Evolutionary conservation across 1,140 invertebrate species (phyloP).

Genomic region (Aphaenogaster ashmeadi): DNA sequence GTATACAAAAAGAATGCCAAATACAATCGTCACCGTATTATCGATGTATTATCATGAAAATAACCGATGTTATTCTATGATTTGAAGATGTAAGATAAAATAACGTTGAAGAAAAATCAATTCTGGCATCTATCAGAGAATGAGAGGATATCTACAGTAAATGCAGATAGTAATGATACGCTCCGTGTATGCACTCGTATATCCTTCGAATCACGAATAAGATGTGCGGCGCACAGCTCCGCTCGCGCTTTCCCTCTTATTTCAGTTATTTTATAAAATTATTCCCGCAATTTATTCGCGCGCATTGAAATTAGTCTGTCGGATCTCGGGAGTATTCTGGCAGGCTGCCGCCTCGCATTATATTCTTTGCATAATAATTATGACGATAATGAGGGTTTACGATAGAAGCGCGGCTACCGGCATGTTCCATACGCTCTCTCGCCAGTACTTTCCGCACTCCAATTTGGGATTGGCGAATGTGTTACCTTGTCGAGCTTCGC

Average conservation of each 20-base stretch:
- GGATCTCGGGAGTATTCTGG: conserved; percentile 82
- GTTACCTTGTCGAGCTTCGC: conserved; percentile 71
- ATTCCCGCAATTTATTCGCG: conserved; percentile 81
- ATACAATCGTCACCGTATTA: background rate
- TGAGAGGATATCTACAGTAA: background rate
- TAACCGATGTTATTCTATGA: background rate
- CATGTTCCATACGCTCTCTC: conserved; percentile 62
- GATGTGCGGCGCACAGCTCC: background rate
- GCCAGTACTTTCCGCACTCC: conserved; percentile 71
- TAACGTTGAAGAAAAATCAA: background rate
- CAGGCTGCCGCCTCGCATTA: conserved; percentile 82
- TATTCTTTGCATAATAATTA: conserved; percentile 83
- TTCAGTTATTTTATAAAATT: conserved; percentile 77
- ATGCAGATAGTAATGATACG: background rate
- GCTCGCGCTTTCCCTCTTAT: conserved; percentile 46
- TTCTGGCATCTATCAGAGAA: background rate
- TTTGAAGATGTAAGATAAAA: background rate
- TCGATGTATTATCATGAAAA: background rate
- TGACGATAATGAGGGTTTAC: conserved; percentile 83
- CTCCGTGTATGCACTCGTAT: background rate
- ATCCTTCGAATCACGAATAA: conserved; percentile 7
- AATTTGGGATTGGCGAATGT: conserved; percentile 55
- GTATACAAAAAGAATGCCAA: background rate
- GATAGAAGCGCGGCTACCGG: conserved; percentile 79
- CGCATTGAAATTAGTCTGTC: conserved; percentile 79